Evolutionary conservation across 2,113 vertebrate genomes (phyloP), one percentile per base, ranked within the genome.

Genomic region (Apeltes quadracus): DNA sequence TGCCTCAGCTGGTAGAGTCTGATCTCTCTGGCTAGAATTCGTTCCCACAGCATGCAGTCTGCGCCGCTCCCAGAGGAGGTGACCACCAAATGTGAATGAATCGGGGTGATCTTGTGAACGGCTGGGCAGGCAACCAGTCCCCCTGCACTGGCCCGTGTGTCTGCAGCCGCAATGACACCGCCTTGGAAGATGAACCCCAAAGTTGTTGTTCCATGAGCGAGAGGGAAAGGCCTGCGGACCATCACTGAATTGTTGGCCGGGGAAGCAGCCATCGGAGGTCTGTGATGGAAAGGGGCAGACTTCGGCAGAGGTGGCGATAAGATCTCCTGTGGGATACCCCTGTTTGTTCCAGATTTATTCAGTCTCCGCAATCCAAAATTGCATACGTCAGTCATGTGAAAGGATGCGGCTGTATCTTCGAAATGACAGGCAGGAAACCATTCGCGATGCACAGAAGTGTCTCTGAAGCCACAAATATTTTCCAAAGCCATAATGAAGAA

Each of bases 1-100:
- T 95, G 90, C 4, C 92, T 82, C 38, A 95, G 87, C 1, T 91
- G 89, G 83, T 95, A 93, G 8, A 95, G 92, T 62, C 94, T 86
- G 70, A 95, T 91, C 69, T 95, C 93, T 76, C 93, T 89, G 58
- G 62, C 63, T 16, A 96, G 85, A 12, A 94, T 91, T 10, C 95
- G 72, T 64, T 93, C 91, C 94, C 95, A 96, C 0, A 91, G 78
- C 88, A 79, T 87, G 16, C 94, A 95, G 83, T 96, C 95, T 0
- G 95, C 95, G 0, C 93, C 93, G 1, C 94, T 95, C 5, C 95
- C 95, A 0, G 94, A 96, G 0, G 93, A 94, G 50, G 94, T 95
- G 27, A 91, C 94, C 72, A 95, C 80, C 56, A 96, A 88, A 69
- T 95, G 94, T 27, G 78, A 93, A 69, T 96, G 94, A 77, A 96